phyloP scores from a whole-genome alignment of 2,888 invertebrate genomes.

The Drosophila emarginata region DNA sequence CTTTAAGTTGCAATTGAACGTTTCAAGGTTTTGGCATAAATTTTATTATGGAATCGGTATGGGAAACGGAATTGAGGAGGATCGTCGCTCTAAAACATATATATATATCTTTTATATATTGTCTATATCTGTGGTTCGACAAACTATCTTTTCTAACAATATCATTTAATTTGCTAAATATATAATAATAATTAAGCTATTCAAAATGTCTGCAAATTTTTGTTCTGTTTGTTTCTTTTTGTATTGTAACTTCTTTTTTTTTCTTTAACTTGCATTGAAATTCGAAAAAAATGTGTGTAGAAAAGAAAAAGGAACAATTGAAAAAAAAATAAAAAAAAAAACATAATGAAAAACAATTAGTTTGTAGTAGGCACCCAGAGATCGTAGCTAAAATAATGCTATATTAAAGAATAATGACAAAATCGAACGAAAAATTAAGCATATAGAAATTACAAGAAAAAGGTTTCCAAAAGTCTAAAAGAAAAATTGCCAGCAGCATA shows the following conservation, averaged over 20 bases:
- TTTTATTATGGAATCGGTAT: not conserved
- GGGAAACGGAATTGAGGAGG: not conserved
- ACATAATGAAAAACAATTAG: constrained; percentile 16
- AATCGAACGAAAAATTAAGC: constrained; percentile 31
- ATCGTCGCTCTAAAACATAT: constrained; percentile 2
- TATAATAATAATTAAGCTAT: not conserved
- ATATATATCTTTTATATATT: not conserved
- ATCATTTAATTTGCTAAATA: constrained; percentile 1
- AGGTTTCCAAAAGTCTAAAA: constrained; percentile 54
- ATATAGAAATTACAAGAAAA: constrained; percentile 24
- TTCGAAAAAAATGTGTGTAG: not conserved
- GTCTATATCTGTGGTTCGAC: constrained; percentile 3
- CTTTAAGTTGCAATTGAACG: not conserved
- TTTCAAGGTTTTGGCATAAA: not conserved
- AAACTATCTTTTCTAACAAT: constrained; percentile 1
- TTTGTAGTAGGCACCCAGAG: constrained; percentile 32
- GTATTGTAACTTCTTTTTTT: not conserved
- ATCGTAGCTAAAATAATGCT: constrained; percentile 19
- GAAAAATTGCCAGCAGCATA: constrained; percentile 2
- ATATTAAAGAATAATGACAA: constrained; percentile 13
- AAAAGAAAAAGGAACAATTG: not conserved
- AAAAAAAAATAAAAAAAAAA: not conserved
- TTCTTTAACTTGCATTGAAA: not conserved
- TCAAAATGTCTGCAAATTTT: not conserved
- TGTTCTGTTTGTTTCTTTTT: not conserved